phyloP scores from a whole-genome alignment of 2,113 vertebrate genomes.

The Salvelinus alpinus region DNA sequence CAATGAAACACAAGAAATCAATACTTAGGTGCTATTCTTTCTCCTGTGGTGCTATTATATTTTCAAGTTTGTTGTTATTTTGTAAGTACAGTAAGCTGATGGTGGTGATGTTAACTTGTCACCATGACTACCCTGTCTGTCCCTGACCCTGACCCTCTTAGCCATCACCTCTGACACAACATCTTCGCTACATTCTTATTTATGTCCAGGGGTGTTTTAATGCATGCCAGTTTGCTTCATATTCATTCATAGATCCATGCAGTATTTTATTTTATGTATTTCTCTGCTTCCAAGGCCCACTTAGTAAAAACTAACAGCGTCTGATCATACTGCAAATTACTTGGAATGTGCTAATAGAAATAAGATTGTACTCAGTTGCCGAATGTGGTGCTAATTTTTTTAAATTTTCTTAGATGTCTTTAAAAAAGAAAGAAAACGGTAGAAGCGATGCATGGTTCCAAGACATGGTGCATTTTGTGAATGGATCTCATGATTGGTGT shows the following conservation, averaged over 20 bases:
- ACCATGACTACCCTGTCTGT: constrained; percentile 24
- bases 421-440: not conserved
- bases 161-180: constrained; percentile 37
- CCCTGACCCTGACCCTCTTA: constrained; percentile 26
- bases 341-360: constrained; percentile 13
- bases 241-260: constrained; percentile 47
- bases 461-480: constrained; percentile 35
- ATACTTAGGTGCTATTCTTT: constrained; percentile 82
- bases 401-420: not conserved
- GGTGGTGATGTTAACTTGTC: constrained; percentile 54
- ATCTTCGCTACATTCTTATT: constrained; percentile 47
- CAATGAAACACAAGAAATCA: constrained; percentile 63
- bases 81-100: constrained; percentile 62
- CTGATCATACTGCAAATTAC: constrained; percentile 29
- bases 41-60: constrained; percentile 89
- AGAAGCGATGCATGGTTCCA: constrained; percentile 31
- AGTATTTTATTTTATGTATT: constrained; percentile 33
- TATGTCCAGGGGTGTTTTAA: constrained; percentile 39
- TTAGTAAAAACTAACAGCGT: constrained; percentile 23
- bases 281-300: constrained; percentile 35
- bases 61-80: constrained; percentile 62
- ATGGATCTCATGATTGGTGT: constrained; percentile 33
- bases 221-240: constrained; percentile 55
- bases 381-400: constrained; percentile 78
- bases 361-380: constrained; percentile 50